Evolutionary conservation across 2,888 invertebrate genomes (phyloP).

Genomic region (Tetanocera ferruginea): DNA sequence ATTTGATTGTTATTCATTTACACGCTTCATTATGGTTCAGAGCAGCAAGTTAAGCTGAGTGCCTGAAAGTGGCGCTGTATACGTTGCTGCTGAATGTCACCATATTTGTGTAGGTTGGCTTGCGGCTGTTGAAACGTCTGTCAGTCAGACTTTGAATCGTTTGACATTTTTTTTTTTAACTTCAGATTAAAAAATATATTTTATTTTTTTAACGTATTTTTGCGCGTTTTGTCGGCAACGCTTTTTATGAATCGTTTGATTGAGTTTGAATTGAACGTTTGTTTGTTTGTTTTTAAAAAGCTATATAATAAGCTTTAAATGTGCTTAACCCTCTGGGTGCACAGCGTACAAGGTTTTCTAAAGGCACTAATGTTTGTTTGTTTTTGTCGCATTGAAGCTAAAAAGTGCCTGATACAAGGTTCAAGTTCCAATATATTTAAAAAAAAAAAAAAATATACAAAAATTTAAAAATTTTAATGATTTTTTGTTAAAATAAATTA

Average conservation of each 20-base stretch:
- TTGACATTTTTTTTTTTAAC: not conserved
- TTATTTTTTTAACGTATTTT: not conserved
- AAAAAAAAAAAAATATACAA: too few species aligned
- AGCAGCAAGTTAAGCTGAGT: not conserved
- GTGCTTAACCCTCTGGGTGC: too few species aligned
- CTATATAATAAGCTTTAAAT: too few species aligned
- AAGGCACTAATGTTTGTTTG: too few species aligned
- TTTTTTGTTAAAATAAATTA: too few species aligned
- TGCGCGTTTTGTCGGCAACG: not conserved
- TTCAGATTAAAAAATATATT: not conserved
- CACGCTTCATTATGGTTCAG: conserved; percentile 9
- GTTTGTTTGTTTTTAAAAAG: not conserved
- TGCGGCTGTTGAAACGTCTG: not conserved
- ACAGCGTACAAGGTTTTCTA: too few species aligned
- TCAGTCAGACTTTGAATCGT: not conserved
- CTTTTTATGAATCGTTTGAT: not conserved
- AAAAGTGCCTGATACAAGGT: too few species aligned
- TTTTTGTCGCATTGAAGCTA: too few species aligned
- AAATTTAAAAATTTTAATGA: too few species aligned
- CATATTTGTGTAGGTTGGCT: not conserved
- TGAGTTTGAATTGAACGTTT: not conserved
- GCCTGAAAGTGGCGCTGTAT: too few species aligned
- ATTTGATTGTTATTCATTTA: conserved; percentile 23
- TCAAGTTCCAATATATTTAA: too few species aligned
- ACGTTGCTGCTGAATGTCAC: not conserved